Conservation (phyloP, 2,797 vertebrate species). For the Sternarchorhynchus goeldii region DNA sequence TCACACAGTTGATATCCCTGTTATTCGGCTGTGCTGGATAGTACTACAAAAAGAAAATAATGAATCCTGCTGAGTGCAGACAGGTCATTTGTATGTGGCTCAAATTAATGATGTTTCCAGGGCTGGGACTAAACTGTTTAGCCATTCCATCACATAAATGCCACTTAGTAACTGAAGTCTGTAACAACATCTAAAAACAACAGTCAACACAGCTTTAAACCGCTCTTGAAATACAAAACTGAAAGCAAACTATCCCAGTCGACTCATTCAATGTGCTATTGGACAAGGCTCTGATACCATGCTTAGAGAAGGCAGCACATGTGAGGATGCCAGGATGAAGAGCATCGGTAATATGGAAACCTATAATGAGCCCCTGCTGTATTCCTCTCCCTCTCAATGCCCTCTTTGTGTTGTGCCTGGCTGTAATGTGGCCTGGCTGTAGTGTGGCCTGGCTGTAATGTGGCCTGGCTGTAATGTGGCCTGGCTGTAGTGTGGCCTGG, state of each 20-base stretch:
- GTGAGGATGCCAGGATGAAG: conserved; percentile 23
- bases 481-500: too few relatives aligned
- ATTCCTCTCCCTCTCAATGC: conserved; percentile 38
- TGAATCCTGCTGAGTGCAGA: conserved; percentile 13
- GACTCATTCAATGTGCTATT: background rate
- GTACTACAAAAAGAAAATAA: conserved; percentile 26
- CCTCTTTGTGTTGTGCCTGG: conserved; percentile 24
- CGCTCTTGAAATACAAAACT: conserved; percentile 16
- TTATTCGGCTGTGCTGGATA: background rate
- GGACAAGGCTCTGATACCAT: conserved; percentile 19
- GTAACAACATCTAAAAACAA: conserved; percentile 39
- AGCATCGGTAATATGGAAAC: conserved; percentile 26
- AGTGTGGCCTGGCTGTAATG: too few relatives aligned
- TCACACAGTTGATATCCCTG: background rate
- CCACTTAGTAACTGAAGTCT: conserved; percentile 18
- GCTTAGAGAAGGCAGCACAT: background rate
- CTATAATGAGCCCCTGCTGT: conserved; percentile 34
- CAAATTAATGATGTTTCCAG: conserved; percentile 29
- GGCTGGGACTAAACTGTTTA: conserved; percentile 11
- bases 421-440: conserved; percentile 24
- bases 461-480: too few relatives aligned
- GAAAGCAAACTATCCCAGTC: background rate
- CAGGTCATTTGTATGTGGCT: conserved; percentile 15
- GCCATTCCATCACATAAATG: background rate
- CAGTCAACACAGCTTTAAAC: conserved; percentile 16